Conservation (phyloP, 64 coral and sea anemone species). For the Actinia tenebrosa region DNA sequence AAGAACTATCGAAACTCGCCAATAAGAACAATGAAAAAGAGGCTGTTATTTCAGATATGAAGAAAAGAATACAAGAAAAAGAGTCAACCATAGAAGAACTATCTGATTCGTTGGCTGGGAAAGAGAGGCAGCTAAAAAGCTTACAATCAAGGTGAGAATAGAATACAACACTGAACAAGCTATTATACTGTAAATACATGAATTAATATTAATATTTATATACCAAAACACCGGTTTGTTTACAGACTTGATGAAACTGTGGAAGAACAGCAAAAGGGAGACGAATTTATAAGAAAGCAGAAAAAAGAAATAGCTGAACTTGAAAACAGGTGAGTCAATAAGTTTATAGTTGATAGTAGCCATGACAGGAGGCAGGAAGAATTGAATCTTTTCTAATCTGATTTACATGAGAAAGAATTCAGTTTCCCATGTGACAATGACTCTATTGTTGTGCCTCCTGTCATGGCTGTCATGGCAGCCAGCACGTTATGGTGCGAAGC, state of each 20-base stretch:
- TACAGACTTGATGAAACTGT: slow-evolving; percentile 37
- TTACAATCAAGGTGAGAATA: slow-evolving; percentile 29
- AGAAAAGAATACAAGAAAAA: slow-evolving; percentile 27
- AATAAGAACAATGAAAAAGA: slow-evolving; percentile 39
- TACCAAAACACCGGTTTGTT: background rate
- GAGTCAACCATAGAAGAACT: slow-evolving; percentile 35
- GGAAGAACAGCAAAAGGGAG: slow-evolving; percentile 39
- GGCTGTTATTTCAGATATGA: slow-evolving; percentile 20
- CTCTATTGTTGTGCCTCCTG: no score
- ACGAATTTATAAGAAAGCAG: slow-evolving; percentile 37
- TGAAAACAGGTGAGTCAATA: slow-evolving; percentile 39
- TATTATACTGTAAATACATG: no score
- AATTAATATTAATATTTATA: no score
- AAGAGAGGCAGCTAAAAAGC: slow-evolving; percentile 31
- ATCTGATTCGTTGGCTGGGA: slow-evolving; percentile 13
- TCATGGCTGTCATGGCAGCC: no score
- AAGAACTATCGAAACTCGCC: background rate
- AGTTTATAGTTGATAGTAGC: background rate
- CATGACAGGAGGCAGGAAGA: no score
- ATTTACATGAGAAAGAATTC: no score
- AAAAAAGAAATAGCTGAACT: slow-evolving; percentile 46
- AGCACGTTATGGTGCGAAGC: no score
- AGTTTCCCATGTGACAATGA: no score
- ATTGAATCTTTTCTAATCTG: no score
- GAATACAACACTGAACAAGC: no score